phyloP scores from a whole-genome alignment of 2,888 invertebrate species.

The Stegophylla sp. region DNA sequence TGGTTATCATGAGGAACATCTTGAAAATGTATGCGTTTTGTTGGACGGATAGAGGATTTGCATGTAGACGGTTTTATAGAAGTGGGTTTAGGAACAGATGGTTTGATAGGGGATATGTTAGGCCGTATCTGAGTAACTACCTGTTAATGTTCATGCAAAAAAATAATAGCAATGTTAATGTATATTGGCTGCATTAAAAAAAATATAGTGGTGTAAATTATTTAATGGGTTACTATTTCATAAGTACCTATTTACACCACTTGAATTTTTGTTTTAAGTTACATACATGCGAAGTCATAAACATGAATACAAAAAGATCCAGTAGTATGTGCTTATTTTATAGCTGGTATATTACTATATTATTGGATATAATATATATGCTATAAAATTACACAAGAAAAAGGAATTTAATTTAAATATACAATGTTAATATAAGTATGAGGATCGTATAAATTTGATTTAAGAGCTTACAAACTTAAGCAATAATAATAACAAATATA shows the following conservation, averaged over 20 bases:
- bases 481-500: constrained; percentile 38
- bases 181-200: constrained; percentile 54
- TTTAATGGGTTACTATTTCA: not conserved
- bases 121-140: constrained; percentile 53
- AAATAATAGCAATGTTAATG: constrained; percentile 58
- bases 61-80: constrained; percentile 13
- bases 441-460: not conserved
- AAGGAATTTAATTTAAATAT: constrained; percentile 12
- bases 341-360: constrained; percentile 41
- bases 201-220: constrained; percentile 14
- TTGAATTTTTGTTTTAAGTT: constrained; percentile 4
- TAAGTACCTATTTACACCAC: constrained; percentile 2
- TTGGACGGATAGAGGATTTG: not conserved
- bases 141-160: constrained; percentile 58
- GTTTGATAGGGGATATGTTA: constrained; percentile 41
- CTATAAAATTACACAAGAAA: constrained; percentile 47
- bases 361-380: constrained; percentile 26
- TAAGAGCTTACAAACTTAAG: constrained; percentile 15
- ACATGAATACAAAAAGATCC: constrained; percentile 15
- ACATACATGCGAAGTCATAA: constrained; percentile 30
- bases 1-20: constrained; percentile 6
- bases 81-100: not conserved
- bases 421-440: constrained; percentile 29
- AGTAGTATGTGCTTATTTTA: constrained; percentile 58
- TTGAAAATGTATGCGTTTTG: constrained; percentile 53